Evolutionary conservation across 1,140 invertebrate genomes (phyloP).

Genomic region (Adelges cooleyi): DNA sequence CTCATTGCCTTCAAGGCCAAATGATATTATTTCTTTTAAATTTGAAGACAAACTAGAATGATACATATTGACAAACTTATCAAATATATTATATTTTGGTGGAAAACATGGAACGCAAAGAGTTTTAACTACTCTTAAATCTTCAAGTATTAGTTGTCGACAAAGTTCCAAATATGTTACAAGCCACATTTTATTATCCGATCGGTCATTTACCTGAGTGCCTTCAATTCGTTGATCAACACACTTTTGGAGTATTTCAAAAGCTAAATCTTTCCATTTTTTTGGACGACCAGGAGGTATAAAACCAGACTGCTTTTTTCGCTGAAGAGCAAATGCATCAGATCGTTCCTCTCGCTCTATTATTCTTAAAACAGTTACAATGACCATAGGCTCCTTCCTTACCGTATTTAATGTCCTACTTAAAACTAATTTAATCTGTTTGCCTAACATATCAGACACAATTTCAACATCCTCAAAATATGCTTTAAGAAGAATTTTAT

Average conservation of each 20-base stretch:
- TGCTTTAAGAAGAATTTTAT: constrained; percentile 81
- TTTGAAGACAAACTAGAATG: constrained; percentile 75
- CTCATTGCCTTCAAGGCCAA: constrained; percentile 88
- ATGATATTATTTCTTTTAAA: constrained; percentile 74
- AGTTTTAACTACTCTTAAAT: constrained; percentile 83
- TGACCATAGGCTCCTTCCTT: constrained; percentile 84
- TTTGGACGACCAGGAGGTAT: constrained; percentile 88
- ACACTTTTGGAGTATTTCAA: constrained; percentile 70
- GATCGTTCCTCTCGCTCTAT: constrained; percentile 93
- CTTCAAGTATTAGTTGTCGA: constrained; percentile 76
- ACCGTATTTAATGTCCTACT: constrained; percentile 86
- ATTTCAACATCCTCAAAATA: constrained; percentile 93
- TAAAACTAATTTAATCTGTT: constrained; percentile 80
- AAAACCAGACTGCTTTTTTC: constrained; percentile 72
- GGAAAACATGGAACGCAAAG: constrained; percentile 91
- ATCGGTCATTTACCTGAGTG: constrained; percentile 83
- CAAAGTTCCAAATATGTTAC: constrained; percentile 50
- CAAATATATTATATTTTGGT: constrained; percentile 85
- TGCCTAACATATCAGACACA: constrained; percentile 78
- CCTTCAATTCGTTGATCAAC: constrained; percentile 74
- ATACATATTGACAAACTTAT: constrained; percentile 87
- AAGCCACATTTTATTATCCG: constrained; percentile 91
- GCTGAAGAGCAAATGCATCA: constrained; percentile 64
- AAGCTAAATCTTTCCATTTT: constrained; percentile 76
- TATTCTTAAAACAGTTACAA: constrained; percentile 90